These are phyloP conservation scores for Antheraea yamamai DNA, from an alignment of 2,888 invertebrate genomes.

Conservation along the genomic window DNA sequence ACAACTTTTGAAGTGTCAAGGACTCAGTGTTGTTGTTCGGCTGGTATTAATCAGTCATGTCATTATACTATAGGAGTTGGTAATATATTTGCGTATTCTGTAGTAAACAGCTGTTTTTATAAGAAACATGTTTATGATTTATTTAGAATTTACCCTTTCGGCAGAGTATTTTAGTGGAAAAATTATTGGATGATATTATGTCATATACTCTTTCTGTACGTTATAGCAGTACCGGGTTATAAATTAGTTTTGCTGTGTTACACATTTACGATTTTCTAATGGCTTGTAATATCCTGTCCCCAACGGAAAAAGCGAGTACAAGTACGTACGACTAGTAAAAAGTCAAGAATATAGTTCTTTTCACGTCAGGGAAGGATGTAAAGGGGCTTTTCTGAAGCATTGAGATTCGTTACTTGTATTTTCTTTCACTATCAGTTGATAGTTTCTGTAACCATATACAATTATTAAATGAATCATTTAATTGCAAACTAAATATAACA, in stretches of 20 bases:
- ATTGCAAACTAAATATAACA: no score
- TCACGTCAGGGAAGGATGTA: not conserved
- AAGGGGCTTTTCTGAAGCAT: not conserved
- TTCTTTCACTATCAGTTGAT: not conserved
- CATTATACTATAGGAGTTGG: not conserved
- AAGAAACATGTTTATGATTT: not conserved
- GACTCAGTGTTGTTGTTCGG: not conserved
- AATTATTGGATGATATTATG: not conserved
- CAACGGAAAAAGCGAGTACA: not conserved
- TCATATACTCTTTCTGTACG: not conserved
- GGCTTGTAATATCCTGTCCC: not conserved
- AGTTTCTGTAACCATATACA: not conserved
- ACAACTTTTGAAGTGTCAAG: not conserved
- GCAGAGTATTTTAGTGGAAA: not conserved
- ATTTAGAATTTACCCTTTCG: not conserved
- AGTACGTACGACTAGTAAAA: not conserved
- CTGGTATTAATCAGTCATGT: not conserved
- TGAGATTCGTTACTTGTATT: not conserved
- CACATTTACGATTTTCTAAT: not conserved
- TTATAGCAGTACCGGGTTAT: not conserved
- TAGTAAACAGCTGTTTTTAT: not conserved
- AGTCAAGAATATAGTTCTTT: not conserved
- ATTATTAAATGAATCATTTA: no score
- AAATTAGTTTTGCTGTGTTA: not conserved
- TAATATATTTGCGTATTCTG: not conserved